phyloP scores from a whole-genome alignment of 1,140 invertebrate genomes.

The Bombus cullumanus region DNA sequence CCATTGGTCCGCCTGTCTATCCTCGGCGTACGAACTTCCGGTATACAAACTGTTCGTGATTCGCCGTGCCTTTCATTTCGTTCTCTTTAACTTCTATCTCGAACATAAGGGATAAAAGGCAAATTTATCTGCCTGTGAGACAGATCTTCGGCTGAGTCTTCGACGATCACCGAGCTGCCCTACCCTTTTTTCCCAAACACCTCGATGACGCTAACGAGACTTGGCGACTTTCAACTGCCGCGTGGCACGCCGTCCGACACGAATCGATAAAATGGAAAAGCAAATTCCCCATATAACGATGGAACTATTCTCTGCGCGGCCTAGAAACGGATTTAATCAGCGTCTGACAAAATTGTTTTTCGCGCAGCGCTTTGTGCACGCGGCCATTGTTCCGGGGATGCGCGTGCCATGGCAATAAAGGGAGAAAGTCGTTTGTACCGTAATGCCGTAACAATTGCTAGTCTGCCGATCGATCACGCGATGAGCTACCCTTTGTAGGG shows the following conservation, averaged over 20 bases:
- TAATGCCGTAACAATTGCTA: not conserved
- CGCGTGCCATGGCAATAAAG: not conserved
- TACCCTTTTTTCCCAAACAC: not conserved
- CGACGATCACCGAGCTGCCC: not conserved
- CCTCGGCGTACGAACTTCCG: not conserved
- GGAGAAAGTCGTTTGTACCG: not conserved
- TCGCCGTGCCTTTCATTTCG: not conserved
- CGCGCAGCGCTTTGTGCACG: not conserved
- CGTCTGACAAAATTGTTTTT: conserved; percentile 5
- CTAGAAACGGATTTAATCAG: conserved; percentile 22
- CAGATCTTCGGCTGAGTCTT: not conserved
- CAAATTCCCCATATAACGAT: not conserved
- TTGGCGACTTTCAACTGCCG: conserved; percentile 3
- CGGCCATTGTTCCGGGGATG: not conserved
- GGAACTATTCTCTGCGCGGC: not conserved
- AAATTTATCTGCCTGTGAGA: too few species aligned
- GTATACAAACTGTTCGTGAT: conserved; percentile 9
- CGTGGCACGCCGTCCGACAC: not conserved
- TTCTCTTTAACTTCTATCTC: not conserved
- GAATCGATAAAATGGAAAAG: not conserved
- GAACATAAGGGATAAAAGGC: not conserved
- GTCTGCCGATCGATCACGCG: not conserved
- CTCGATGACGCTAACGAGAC: not conserved
- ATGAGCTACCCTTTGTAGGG: not conserved
- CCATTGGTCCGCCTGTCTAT: not conserved